A percentile compares a stretch with the other conserved stretches of the same genome.
These are phyloP conservation scores for Novumbra hubbsi DNA, from an alignment of 2,797 vertebrate genomes.

Conservation along the genomic window DNA sequence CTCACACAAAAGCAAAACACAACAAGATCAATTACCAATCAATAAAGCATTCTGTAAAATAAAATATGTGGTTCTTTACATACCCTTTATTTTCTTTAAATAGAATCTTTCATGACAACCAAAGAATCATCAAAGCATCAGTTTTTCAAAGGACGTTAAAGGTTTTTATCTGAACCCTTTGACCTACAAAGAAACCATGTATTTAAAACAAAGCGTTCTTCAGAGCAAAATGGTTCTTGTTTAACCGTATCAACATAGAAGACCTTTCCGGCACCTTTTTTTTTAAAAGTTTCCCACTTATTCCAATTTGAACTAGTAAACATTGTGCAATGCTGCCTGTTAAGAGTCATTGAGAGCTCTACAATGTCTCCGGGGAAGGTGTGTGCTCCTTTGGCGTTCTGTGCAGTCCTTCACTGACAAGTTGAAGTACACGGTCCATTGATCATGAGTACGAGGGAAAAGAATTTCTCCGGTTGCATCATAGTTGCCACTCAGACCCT, in stretches of 20 bases:
- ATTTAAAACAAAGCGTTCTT: background rate
- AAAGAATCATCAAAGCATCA: too few relatives aligned
- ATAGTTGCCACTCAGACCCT: conserved; percentile 62
- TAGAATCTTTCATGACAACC: too few relatives aligned
- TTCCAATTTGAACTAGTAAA: conserved; percentile 59
- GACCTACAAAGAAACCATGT: too few relatives aligned
- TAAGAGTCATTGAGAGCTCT: conserved; percentile 38
- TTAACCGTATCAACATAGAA: conserved; percentile 13
- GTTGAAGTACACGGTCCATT: conserved; percentile 64
- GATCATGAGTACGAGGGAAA: conserved; percentile 64
- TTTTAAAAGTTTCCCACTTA: conserved; percentile 59
- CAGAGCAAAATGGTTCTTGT: background rate
- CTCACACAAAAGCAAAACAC: too few relatives aligned
- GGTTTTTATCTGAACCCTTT: too few relatives aligned
- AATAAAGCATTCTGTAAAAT: background rate
- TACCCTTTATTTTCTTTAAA: too few relatives aligned
- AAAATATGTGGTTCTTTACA: background rate
- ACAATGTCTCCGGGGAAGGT: conserved; percentile 51
- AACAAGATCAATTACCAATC: background rate
- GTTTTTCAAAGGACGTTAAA: too few relatives aligned
- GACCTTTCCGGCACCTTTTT: too few relatives aligned
- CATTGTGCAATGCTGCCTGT: conserved; percentile 48
- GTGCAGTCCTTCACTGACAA: conserved; percentile 67
- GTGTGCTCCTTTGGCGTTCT: conserved; percentile 60
- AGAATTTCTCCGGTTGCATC: conserved; percentile 73